Conservation (phyloP, 1,140 invertebrate species). For the Philaenus spumarius region DNA sequence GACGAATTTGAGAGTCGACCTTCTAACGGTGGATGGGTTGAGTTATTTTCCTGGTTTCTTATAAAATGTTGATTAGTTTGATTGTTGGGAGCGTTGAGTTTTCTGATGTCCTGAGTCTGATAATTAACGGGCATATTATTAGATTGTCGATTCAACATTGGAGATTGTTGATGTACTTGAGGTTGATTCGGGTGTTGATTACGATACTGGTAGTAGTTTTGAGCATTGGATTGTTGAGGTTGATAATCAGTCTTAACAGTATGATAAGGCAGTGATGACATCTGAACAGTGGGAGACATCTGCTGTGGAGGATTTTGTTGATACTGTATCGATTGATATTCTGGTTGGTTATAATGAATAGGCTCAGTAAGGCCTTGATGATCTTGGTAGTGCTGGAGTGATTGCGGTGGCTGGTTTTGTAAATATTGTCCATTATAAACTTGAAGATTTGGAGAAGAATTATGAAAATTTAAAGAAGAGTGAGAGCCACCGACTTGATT, state of each 20-base stretch:
- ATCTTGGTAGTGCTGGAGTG: background rate
- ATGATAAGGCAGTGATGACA: background rate
- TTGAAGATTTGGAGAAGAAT: no score
- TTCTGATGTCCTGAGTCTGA: background rate
- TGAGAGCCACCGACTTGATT: background rate
- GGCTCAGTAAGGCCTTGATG: background rate
- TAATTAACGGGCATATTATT: background rate
- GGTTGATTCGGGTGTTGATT: conserved; percentile 1
- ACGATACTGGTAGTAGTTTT: conserved; percentile 4
- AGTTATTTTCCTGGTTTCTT: background rate
- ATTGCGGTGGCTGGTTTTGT: background rate
- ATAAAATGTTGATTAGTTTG: no score
- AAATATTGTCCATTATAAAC: no score
- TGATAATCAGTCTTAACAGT: background rate
- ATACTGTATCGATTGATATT: background rate
- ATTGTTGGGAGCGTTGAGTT: background rate
- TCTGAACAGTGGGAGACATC: no score
- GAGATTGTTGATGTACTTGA: conserved; percentile 8
- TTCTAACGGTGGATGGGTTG: background rate
- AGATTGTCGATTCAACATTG: background rate
- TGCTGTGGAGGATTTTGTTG: background rate
- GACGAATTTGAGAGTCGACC: background rate
- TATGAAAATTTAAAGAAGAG: no score
- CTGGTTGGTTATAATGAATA: background rate
- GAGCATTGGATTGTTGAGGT: background rate